Percentiles rank a stretch among this genome's conserved stretches.
Conservation (phyloP, 2,113 vertebrate genomes). For the Myocastor coypus region DNA sequence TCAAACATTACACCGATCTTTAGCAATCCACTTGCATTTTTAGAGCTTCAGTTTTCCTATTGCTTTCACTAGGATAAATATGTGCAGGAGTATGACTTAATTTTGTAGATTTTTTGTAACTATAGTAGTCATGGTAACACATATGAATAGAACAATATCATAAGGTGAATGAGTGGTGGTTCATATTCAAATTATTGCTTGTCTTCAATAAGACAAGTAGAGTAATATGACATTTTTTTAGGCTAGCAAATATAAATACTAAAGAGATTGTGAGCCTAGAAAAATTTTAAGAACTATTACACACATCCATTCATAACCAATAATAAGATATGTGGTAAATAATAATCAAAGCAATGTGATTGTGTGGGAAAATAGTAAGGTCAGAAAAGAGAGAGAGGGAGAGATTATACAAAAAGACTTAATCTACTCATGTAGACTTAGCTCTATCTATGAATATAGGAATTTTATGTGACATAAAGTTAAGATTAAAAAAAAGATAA, state of each 20-base stretch:
- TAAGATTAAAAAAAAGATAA: neutral
- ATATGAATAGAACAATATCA: neutral
- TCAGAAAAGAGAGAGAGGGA: neutral
- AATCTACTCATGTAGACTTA: neutral
- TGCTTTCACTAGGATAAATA: neutral
- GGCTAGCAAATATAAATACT: neutral
- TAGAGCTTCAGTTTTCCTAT: neutral
- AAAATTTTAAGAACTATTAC: neutral
- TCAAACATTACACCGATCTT: neutral
- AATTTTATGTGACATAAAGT: neutral
- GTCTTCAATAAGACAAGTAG: neutral
- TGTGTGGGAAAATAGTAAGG: neutral
- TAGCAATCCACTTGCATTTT: neutral
- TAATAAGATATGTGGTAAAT: neutral
- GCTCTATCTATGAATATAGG: neutral
- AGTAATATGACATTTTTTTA: neutral
- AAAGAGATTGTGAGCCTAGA: neutral
- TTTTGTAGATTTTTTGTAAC: neutral
- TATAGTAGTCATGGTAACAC: neutral
- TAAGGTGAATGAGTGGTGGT: neutral
- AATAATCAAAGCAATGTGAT: neutral
- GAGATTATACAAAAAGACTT: constrained; percentile 49
- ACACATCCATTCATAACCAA: neutral
- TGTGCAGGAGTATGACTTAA: neutral
- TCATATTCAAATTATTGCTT: neutral